These are phyloP conservation scores for Mormyrops attenuatus DNA, from an alignment of 2,797 vertebrate genomes.

Conservation along the genomic window DNA sequence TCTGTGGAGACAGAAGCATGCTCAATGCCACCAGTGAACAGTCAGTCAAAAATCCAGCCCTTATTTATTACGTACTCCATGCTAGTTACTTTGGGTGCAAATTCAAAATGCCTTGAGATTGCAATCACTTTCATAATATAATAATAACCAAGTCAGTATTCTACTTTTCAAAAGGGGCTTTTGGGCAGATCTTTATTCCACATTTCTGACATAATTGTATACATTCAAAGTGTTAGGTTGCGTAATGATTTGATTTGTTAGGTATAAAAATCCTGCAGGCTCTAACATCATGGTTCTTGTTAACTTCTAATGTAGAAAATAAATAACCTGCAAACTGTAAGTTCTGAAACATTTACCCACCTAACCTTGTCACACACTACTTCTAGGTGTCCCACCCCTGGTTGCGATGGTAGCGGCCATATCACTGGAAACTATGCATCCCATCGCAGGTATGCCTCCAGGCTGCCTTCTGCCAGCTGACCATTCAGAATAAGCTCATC, in stretches of 20 bases:
- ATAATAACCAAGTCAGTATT: background rate
- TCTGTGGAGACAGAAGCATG: background rate
- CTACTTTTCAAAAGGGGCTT: background rate
- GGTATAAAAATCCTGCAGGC: background rate
- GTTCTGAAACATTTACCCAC: background rate
- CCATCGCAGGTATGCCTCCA: constrained; percentile 80
- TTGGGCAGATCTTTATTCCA: background rate
- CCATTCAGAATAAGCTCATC: constrained; percentile 6
- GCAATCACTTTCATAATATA: background rate
- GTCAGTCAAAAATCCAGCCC: background rate
- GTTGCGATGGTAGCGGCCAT: constrained; percentile 96
- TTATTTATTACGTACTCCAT: background rate
- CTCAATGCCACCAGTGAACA: background rate
- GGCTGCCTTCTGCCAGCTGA: constrained; percentile 42
- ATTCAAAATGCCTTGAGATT: background rate
- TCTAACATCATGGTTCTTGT: background rate
- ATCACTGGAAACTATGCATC: constrained; percentile 99
- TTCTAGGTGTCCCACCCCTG: constrained; percentile 78
- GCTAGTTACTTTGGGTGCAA: background rate
- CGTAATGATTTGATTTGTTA: background rate
- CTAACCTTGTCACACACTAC: background rate
- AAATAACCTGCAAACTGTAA: background rate
- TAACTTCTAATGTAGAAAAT: background rate
- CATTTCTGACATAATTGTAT: background rate
- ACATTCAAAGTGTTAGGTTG: background rate